Base-by-base conservation (phyloP, 2,797 vertebrate species). In the Enteromius argenteus region DNA sequence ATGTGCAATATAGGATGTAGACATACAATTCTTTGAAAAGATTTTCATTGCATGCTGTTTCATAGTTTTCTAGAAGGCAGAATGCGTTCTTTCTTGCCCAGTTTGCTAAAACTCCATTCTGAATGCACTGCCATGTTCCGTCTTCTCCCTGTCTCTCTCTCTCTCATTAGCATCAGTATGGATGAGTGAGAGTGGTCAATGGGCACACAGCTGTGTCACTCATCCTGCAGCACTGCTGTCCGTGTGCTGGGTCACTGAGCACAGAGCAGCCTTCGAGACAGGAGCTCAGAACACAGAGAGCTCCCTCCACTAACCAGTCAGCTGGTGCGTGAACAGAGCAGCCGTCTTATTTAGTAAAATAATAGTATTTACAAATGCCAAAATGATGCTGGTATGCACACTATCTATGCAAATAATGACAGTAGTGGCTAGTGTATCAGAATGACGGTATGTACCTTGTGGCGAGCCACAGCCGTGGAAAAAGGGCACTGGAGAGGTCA, bases 381-480 rank as follows among this genome's bases (percentile, higher is more conserved):
- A 56, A 75, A 56, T 13, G 23, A 62, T 42, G 30, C 71, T 64
- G 81, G 80, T 17, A 58, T 64, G 80, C 78, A 79, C 78, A 44
- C 51, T 79, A 83, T 76, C 7, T 58, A 49, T 72, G 46, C 30
- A 67, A 11, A 56, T 32, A 42, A 56, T 56, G 32, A 53, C 44
- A 39, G 15, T 30, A 10, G 10, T 27, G 10, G 13, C 42, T 58
- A 13, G 53, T 51, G 8, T 44, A 44, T 62, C 27, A 49, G 69
- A 19, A 39, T 66, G 64, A 67, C 32, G 75, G 35, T 46, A 35
- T 84, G 92, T 96, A 99, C 98, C 96, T 96, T 90, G 95, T 94
- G 87, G 97, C 96, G 82, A 99, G 93, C 98, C 98, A 99, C 89
- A 98, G 88, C 90, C 95, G 95, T 91, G 92, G 94, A 93, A 86